Evolutionary conservation across 2,888 invertebrate genomes (phyloP).

Genomic region (Caenorhabditis angaria): DNA sequence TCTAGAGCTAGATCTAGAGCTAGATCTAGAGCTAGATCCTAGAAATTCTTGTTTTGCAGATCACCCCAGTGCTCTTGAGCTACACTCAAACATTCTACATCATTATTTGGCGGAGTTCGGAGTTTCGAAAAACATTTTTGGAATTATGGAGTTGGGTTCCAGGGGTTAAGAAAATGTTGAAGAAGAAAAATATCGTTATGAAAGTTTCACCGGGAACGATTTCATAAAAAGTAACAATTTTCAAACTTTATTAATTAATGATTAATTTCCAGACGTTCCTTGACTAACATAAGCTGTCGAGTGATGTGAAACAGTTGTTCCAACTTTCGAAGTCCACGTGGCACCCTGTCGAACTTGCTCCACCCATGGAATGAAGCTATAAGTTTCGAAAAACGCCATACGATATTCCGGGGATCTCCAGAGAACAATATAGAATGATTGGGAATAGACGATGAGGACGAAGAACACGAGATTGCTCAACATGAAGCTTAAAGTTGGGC

Average conservation of each 20-base stretch:
- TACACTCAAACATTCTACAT: neutral
- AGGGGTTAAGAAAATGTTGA: neutral
- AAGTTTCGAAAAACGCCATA: conserved; percentile 23
- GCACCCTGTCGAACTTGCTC: conserved; percentile 10
- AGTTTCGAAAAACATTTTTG: neutral
- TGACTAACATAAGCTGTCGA: neutral
- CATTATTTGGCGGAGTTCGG: neutral
- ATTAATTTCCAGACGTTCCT: too few species aligned
- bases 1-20: neutral
- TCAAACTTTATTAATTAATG: neutral
- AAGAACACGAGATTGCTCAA: conserved; percentile 13
- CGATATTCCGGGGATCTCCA: conserved; percentile 40
- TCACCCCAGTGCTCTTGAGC: neutral
- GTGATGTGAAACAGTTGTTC: neutral
- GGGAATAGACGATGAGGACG: conserved; percentile 12
- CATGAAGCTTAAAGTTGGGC: neutral
- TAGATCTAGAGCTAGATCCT: neutral
- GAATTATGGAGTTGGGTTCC: neutral
- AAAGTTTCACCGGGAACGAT: neutral
- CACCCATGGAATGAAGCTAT: conserved; percentile 10
- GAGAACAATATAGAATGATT: conserved; percentile 31
- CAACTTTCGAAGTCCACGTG: too few species aligned
- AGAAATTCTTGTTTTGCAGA: neutral
- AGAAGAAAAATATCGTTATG: neutral
- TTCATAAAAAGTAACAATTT: neutral